Base-by-base conservation (phyloP, 2,888 invertebrate genomes). In the Amitus sp. region DNA sequence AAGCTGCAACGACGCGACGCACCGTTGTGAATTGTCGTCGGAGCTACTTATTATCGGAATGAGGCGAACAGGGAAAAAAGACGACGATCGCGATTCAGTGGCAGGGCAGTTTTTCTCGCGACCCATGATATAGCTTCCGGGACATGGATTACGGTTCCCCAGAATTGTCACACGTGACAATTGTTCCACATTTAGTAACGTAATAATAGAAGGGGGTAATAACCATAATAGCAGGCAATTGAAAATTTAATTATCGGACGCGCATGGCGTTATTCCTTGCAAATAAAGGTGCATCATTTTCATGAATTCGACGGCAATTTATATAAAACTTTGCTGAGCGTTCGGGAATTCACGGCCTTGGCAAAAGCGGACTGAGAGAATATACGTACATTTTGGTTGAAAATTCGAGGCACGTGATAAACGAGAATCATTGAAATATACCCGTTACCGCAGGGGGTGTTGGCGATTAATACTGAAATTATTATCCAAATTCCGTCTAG, bases 21-120 rank as follows among this genome's bases (percentile, higher is more conserved):
- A 79, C 77, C 78, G 78, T 78, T 72, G 69, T 70, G 77, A 79
- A 79, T 80, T 79, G 79, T 79, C 77, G 73, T 73, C 69, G 68
- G 53, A 49, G 55, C 60, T 62, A 68, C 67, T 70, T 73, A 72
- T 73, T 74, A 74, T 71, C 66, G 61, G 66, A 57, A 69, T 68
- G 66, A 61, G 30, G 28, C 52, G 30, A 58, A 43, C 37, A 30
- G 39, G 50, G 49, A 59, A 50, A 58, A 39, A 52, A 59, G 63
- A 52, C 55, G 56, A 33, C 60, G 52, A 65, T 58, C 46, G 52
- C 59, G 62, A 59, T 64, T 57, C 57, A 57, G 33, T 48, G 28
- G 18, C 52, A 52, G 46, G 50, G 23, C 42, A 54, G 47, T 54
- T 63, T 59, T 60, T 66, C 58, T 59, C 63, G 54, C 59, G 61